These are phyloP conservation scores for Rhagoletis pomonella DNA, from an alignment of 1,140 invertebrate genomes.

Conservation along the genomic window DNA sequence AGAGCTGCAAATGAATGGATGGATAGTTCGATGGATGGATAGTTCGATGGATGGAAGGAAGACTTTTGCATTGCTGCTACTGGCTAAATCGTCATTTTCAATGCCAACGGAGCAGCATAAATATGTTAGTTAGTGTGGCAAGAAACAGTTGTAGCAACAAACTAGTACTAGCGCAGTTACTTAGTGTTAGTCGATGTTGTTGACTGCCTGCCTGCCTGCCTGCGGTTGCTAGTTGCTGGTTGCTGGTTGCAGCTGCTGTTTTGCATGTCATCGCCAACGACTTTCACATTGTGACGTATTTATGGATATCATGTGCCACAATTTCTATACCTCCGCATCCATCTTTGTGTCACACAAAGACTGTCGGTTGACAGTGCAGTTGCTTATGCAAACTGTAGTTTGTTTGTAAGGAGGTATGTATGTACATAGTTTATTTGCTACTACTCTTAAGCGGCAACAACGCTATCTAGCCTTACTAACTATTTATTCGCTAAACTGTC, in stretches of 20 bases:
- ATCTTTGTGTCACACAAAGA: constrained; percentile 66
- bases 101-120: background rate
- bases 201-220: background rate
- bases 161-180: no score
- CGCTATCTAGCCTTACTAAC: no score
- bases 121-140: background rate
- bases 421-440: no score
- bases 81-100: constrained; percentile 22
- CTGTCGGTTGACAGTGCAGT: background rate
- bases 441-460: background rate
- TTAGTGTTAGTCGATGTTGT: background rate
- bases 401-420: background rate
- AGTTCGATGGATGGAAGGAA: constrained; percentile 32
- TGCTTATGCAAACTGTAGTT: background rate
- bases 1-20: background rate
- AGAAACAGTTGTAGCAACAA: background rate
- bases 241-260: constrained; percentile 53
- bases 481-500: no score
- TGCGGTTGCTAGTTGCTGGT: constrained; percentile 1
- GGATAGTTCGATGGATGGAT: background rate
- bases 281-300: constrained; percentile 74
- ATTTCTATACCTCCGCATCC: constrained; percentile 70
- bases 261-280: constrained; percentile 67
- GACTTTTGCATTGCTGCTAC: constrained; percentile 11
- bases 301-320: constrained; percentile 74